Conservation (phyloP, 2,888 invertebrate genomes). For the Erannis defoliaria region DNA sequence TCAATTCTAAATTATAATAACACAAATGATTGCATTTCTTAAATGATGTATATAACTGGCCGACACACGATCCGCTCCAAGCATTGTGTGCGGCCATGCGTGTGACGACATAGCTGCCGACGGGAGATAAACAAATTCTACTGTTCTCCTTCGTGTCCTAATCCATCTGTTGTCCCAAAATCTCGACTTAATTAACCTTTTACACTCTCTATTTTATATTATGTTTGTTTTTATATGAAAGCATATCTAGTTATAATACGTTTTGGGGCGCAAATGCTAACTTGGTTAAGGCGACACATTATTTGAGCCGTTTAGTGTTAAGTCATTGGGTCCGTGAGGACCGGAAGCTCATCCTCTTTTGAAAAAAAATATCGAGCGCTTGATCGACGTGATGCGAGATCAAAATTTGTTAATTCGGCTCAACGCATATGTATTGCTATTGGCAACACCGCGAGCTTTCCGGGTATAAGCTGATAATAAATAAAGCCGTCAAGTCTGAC, state of each 20-base stretch:
- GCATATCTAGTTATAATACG: neutral
- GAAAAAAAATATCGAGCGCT: no score
- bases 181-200: slow-evolving; percentile 47
- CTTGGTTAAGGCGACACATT: no score
- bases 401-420: no score
- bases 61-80: slow-evolving; percentile 12
- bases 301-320: no score
- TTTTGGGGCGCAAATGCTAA: no score
- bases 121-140: slow-evolving; percentile 43
- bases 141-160: slow-evolving; percentile 36
- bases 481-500: no score
- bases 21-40: neutral
- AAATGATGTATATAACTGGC: neutral
- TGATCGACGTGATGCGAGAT: no score
- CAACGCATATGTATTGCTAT: no score
- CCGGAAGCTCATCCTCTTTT: no score
- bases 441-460: no score
- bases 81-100: slow-evolving; percentile 29
- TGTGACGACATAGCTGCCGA: slow-evolving; percentile 39
- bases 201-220: neutral
- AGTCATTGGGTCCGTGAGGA: no score
- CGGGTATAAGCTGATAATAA: no score
- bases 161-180: slow-evolving; percentile 57
- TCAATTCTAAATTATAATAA: neutral
- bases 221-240: neutral